These are phyloP conservation scores for Hapalemur alaotrensis DNA, from an alignment of 2,797 vertebrate species.

Conservation along the genomic window DNA sequence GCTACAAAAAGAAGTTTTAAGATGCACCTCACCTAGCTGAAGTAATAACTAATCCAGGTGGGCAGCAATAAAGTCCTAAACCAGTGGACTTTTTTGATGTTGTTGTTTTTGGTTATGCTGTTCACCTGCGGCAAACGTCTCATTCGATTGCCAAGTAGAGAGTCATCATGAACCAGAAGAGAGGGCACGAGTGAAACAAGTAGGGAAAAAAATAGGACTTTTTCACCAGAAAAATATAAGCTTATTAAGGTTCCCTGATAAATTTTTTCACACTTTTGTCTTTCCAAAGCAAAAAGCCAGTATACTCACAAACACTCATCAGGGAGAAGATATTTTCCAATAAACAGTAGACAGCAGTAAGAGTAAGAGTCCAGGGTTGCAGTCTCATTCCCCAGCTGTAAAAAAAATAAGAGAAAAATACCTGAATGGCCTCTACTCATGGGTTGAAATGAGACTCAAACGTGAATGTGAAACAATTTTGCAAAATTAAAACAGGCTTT, in stretches of 20 bases:
- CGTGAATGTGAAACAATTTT: constrained; percentile 2
- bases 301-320: neutral
- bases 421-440: neutral
- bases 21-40: neutral
- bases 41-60: neutral
- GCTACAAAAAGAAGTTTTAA: neutral
- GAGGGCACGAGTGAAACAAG: neutral
- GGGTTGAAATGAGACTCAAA: constrained; percentile 16
- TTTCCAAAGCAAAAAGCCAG: constrained; percentile 30
- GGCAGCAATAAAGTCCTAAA: neutral
- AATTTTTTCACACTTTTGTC: neutral
- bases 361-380: neutral
- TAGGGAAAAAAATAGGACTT: neutral
- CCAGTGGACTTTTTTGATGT: neutral
- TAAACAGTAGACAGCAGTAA: neutral
- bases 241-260: neutral
- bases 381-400: neutral
- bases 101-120: neutral
- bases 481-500: constrained; percentile 42
- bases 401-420: constrained; percentile 9
- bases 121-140: neutral
- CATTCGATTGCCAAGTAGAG: neutral
- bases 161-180: neutral
- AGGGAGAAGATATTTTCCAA: constrained; percentile 45
- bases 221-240: constrained; percentile 1